These are phyloP conservation scores for Corapipo altera DNA, from an alignment of 2,113 vertebrate genomes.

Conservation along the genomic window DNA sequence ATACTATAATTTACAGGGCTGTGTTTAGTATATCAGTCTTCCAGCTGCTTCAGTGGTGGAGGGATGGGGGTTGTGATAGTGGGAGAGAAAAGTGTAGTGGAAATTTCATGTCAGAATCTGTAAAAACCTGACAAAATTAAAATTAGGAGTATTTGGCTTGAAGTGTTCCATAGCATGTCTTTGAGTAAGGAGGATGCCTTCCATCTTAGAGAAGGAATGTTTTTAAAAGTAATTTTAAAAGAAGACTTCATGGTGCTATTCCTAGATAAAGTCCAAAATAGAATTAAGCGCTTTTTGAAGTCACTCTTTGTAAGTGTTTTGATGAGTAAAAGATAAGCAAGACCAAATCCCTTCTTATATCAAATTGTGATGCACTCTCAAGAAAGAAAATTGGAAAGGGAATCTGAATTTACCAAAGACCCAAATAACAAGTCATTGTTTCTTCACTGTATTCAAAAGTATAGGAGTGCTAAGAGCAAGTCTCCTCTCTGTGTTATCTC, in stretches of 20 bases:
- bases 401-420: not conserved
- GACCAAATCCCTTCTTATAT: not conserved
- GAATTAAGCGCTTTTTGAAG: not conserved
- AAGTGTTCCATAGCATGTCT: not conserved
- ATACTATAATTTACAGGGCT: constrained; percentile 66
- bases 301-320: not conserved
- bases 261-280: not conserved
- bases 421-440: not conserved
- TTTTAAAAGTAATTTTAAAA: not conserved
- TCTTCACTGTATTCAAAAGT: not conserved
- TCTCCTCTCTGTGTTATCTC: not conserved
- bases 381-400: not conserved
- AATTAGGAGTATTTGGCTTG: not conserved
- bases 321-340: not conserved
- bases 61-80: constrained; percentile 32
- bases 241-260: not conserved
- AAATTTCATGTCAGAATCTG: not conserved
- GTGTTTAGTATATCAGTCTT: constrained; percentile 16
- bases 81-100: not conserved
- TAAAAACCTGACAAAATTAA: not conserved
- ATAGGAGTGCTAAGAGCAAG: not conserved
- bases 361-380: not conserved
- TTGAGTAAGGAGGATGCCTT: not conserved
- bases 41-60: constrained; percentile 28
- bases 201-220: not conserved